Conservation (phyloP, 2,888 invertebrate genomes). For the Caenorhabditis doughertyi region DNA sequence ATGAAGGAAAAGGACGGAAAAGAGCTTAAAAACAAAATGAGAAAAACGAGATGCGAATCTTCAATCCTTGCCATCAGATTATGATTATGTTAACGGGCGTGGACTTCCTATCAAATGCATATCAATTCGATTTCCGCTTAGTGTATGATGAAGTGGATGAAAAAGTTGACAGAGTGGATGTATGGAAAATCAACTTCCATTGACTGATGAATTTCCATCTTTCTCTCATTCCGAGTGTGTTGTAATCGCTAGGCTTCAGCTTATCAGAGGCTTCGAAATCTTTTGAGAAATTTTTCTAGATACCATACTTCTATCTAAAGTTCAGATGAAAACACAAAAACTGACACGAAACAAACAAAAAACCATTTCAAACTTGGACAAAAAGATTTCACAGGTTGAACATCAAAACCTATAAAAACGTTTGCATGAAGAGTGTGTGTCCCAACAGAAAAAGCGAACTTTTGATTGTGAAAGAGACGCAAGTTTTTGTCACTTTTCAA, state of each 20-base stretch:
- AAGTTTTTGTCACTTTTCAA: slow-evolving; percentile 48
- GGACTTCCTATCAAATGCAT: slow-evolving; percentile 11
- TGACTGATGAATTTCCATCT: neutral
- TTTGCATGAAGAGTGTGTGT: neutral
- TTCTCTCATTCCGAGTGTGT: too few relatives aligned
- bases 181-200: neutral
- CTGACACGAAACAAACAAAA: neutral
- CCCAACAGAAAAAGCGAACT: slow-evolving; percentile 19
- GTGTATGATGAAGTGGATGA: neutral
- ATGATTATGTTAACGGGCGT: slow-evolving; percentile 6
- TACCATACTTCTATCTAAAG: too few relatives aligned
- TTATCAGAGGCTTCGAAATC: too few relatives aligned
- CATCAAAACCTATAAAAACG: slow-evolving; percentile 7
- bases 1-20: neutral
- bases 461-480: slow-evolving; percentile 25
- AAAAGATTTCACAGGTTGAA: neutral
- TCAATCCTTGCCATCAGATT: slow-evolving; percentile 37
- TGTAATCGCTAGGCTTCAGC: too few relatives aligned
- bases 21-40: slow-evolving; percentile 1
- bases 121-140: slow-evolving; percentile 24
- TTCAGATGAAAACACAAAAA: too few relatives aligned
- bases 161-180: neutral
- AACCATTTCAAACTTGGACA: neutral
- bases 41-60: neutral
- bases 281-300: too few relatives aligned